These are phyloP conservation scores for Albula glossodonta DNA, from an alignment of 2,113 vertebrate genomes.

Conservation along the genomic window DNA sequence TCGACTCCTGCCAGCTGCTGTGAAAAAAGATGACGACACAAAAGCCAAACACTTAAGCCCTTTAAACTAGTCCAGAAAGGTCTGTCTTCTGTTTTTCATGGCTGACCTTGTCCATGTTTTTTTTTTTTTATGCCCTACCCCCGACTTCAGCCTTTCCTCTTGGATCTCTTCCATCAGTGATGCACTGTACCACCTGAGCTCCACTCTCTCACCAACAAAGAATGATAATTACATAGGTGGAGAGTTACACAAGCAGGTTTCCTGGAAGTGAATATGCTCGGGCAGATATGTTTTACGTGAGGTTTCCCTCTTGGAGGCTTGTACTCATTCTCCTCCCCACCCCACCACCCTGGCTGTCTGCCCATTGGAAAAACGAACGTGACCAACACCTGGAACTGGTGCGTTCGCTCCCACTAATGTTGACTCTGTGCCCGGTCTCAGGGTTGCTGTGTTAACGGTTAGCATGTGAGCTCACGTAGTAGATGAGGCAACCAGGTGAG, in stretches of 20 bases:
- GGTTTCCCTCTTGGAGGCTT: slow-evolving; percentile 18
- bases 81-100: neutral
- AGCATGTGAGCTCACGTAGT: slow-evolving; percentile 35
- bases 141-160: neutral
- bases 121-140: neutral
- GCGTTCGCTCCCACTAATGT: slow-evolving; percentile 60
- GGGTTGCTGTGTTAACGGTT: slow-evolving; percentile 35
- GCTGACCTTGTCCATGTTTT: neutral
- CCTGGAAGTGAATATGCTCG: slow-evolving; percentile 11
- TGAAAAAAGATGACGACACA: neutral
- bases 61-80: neutral
- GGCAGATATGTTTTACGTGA: slow-evolving; percentile 32
- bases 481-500: neutral
- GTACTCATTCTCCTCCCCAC: slow-evolving; percentile 36
- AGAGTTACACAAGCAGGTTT: slow-evolving; percentile 3
- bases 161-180: neutral
- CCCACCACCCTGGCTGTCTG: slow-evolving; percentile 33
- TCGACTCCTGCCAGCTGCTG: neutral
- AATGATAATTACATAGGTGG: slow-evolving; percentile 10
- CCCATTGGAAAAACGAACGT: slow-evolving; percentile 45
- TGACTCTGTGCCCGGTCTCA: slow-evolving; percentile 51
- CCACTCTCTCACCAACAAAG: slow-evolving; percentile 5
- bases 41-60: neutral
- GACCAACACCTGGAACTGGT: slow-evolving; percentile 58
- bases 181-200: neutral